phyloP scores from a whole-genome alignment of 2,888 invertebrate species.

The Zhengitettix transpicula region DNA sequence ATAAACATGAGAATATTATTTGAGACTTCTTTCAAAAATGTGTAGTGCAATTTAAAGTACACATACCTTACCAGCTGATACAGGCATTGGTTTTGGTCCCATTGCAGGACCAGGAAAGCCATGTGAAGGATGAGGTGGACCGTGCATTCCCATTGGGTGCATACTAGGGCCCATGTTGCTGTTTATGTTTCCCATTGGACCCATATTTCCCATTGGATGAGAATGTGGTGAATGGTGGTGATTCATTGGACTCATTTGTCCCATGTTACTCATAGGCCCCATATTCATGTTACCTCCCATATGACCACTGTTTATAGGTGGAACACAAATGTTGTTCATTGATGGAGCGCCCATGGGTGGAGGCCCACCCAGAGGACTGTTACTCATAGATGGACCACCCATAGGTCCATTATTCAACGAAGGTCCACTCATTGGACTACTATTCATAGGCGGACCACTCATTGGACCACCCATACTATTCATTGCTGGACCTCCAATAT shows the following conservation, averaged over 20 bases:
- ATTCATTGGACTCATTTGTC: conserved; percentile 15
- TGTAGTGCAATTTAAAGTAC: neutral
- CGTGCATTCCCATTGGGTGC: conserved; percentile 27
- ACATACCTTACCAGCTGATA: conserved; percentile 69
- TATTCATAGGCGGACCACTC: conserved; percentile 16
- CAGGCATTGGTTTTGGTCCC: conserved; percentile 81
- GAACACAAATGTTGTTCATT: conserved; percentile 11
- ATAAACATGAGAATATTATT: neutral
- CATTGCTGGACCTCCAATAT: conserved; percentile 30
- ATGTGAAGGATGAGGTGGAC: conserved; percentile 19
- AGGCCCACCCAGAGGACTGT: conserved; percentile 27
- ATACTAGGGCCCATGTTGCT: conserved; percentile 21
- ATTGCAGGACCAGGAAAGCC: conserved; percentile 36
- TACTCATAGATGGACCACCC: conserved; percentile 21
- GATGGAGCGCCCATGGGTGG: conserved; percentile 32
- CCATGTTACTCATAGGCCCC: conserved; percentile 16
- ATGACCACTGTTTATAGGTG: conserved; percentile 7
- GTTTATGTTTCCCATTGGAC: conserved; percentile 15
- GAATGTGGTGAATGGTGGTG: conserved; percentile 10
- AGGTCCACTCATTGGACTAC: conserved; percentile 15
- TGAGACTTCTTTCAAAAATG: neutral
- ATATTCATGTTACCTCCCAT: conserved; percentile 14
- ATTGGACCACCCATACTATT: conserved; percentile 51
- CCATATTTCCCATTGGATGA: conserved; percentile 14
- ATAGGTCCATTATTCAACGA: conserved; percentile 21